Percentiles rank a stretch among this genome's conserved stretches.
phyloP scores from a whole-genome alignment of 2,113 vertebrate genomes.

The Esox niger region DNA sequence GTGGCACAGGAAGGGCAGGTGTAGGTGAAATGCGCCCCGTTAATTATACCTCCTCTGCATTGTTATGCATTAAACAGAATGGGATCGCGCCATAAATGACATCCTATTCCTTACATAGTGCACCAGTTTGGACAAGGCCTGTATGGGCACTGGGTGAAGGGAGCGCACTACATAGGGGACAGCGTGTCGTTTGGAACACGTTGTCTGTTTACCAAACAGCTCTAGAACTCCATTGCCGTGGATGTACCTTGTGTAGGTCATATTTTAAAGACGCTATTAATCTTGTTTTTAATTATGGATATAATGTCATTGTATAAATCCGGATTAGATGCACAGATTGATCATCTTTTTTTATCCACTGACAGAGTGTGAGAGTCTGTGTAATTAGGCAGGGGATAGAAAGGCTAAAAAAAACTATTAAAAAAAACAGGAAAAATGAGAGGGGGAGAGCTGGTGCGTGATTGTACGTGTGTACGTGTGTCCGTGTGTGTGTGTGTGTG shows the following conservation, averaged over 20 bases:
- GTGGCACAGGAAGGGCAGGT: constrained; percentile 38
- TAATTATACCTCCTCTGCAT: constrained; percentile 37
- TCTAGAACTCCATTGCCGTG: neutral
- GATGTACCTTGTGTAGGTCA: constrained; percentile 40
- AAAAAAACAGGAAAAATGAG: too few species aligned
- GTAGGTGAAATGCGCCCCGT: constrained; percentile 19
- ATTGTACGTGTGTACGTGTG: too few species aligned
- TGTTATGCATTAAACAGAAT: constrained; percentile 22
- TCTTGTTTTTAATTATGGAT: constrained; percentile 58
- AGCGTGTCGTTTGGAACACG: too few species aligned
- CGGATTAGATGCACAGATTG: constrained; percentile 36
- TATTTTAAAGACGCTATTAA: constrained; percentile 44
- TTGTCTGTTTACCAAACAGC: constrained; percentile 36
- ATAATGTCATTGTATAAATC: constrained; percentile 36
- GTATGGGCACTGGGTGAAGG: too few species aligned
- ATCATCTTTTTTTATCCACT: constrained; percentile 33
- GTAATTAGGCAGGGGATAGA: constrained; percentile 42
- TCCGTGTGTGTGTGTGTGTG: too few species aligned
- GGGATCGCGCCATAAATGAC: neutral
- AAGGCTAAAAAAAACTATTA: too few species aligned
- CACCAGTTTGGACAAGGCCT: too few species aligned
- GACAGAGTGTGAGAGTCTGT: constrained; percentile 29
- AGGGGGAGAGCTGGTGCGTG: neutral
- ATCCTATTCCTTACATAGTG: too few species aligned
- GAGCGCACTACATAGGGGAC: too few species aligned